Evolutionary conservation across 2,888 invertebrate genomes (phyloP).

Genomic region (Hypsopygia costalis): DNA sequence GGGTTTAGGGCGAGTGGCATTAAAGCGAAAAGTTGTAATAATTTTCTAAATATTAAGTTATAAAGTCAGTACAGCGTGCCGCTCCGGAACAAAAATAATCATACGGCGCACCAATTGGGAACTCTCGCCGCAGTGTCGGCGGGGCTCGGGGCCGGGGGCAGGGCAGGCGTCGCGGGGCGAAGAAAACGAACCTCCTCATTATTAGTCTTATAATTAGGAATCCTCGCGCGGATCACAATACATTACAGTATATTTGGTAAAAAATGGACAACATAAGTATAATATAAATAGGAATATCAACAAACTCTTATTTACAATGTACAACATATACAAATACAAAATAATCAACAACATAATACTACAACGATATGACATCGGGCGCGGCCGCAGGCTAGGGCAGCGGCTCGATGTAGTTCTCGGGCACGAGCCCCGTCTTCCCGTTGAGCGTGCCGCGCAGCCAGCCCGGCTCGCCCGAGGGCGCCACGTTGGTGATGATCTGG

Average conservation of each 20-base stretch:
- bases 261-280: slow-evolving; percentile 75
- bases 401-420: slow-evolving; percentile 97
- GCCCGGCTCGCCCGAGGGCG: slow-evolving; percentile 95
- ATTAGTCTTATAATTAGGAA: slow-evolving; percentile 24
- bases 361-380: slow-evolving; percentile 36
- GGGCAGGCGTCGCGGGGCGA: not conserved
- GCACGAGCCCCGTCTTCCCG: slow-evolving; percentile 95
- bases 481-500: slow-evolving; percentile 98
- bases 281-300: slow-evolving; percentile 77
- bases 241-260: slow-evolving; percentile 71
- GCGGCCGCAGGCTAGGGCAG: slow-evolving; percentile 76
- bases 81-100: too few relatives aligned
- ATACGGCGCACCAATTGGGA: too few relatives aligned
- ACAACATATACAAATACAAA: slow-evolving; percentile 73
- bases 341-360: slow-evolving; percentile 58
- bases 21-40: too few relatives aligned
- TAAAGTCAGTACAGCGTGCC: too few relatives aligned
- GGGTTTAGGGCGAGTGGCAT: too few relatives aligned
- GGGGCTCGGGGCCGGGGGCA: too few relatives aligned
- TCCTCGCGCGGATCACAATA: slow-evolving; percentile 26
- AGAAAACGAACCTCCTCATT: slow-evolving; percentile 6
- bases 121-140: too few relatives aligned
- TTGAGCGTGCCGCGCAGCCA: slow-evolving; percentile 98
- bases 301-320: slow-evolving; percentile 75
- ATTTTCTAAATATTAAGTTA: too few relatives aligned